A percentile compares a stretch with the other conserved stretches of the same genome.
Conservation (phyloP, 37 sponge, comb jelly and placozoan genomes). For the Halichondria panicea region DNA sequence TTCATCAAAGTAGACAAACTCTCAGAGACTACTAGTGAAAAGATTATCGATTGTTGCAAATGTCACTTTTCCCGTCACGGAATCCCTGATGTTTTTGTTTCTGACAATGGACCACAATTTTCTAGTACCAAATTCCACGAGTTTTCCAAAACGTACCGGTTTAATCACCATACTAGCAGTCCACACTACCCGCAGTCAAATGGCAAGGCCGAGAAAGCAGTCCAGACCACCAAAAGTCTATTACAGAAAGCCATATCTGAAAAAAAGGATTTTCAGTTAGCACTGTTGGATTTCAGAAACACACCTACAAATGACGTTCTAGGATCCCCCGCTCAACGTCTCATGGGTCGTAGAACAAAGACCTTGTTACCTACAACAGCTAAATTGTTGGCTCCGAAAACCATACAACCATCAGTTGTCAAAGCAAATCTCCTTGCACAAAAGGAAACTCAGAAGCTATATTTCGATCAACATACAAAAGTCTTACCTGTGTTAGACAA, state of each 20-base stretch:
- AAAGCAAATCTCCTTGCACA: too few relatives aligned
- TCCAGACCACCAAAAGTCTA: conserved; percentile 24
- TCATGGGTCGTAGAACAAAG: conserved; percentile 9
- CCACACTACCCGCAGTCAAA: conserved; percentile 41
- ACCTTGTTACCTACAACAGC: neutral
- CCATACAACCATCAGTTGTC: neutral
- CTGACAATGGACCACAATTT: conserved; percentile 46
- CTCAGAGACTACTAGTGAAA: conserved; percentile 5
- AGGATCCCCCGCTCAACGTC: conserved; percentile 17
- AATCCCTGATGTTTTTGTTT: conserved; percentile 10
- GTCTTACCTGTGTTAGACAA: neutral
- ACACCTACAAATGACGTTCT: conserved; percentile 4
- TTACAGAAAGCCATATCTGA: conserved; percentile 3
- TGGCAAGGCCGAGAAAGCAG: conserved; percentile 32
- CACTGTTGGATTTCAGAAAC: conserved; percentile 14
- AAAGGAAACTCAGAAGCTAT: neutral
- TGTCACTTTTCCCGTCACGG: conserved; percentile 15
- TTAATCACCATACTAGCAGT: conserved; percentile 3
- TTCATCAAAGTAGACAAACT: conserved; percentile 26
- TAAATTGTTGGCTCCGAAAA: conserved; percentile 4
- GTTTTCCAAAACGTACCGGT: conserved; percentile 23
- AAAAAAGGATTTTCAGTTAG: neutral
- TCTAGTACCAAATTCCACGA: neutral
- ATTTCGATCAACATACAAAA: neutral
- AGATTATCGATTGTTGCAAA: conserved; percentile 2